Evolutionary conservation across 2,113 vertebrate genomes (phyloP).

Genomic region (Passer montanus): DNA sequence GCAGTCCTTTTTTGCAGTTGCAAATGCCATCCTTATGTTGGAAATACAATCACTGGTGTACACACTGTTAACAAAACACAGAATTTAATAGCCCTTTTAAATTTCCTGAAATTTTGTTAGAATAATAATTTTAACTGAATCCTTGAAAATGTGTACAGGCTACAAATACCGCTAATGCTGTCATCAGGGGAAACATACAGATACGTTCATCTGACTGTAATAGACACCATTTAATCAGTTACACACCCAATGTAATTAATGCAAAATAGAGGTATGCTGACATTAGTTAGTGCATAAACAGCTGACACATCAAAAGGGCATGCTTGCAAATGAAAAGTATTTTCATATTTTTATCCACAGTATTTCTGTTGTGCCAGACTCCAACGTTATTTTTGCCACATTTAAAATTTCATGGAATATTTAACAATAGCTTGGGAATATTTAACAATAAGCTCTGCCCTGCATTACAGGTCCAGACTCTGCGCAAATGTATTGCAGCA

Average conservation of each 20-base stretch:
- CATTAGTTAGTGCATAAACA: background rate
- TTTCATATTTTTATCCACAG: background rate
- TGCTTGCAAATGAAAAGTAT: background rate
- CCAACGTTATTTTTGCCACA: background rate
- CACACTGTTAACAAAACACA: background rate
- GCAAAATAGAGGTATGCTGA: background rate
- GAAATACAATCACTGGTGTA: background rate
- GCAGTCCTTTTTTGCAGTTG: background rate
- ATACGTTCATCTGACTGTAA: background rate
- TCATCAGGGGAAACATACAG: background rate
- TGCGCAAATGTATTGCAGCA: background rate
- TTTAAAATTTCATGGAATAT: background rate
- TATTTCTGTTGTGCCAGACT: background rate
- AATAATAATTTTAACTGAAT: background rate
- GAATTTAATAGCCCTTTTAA: background rate
- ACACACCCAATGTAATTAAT: accelerated
- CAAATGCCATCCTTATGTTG: background rate
- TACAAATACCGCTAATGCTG: background rate
- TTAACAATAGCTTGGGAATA: background rate
- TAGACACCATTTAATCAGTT: background rate
- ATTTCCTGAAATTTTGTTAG: background rate
- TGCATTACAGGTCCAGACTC: background rate
- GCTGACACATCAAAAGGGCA: background rate
- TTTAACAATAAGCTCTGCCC: background rate
- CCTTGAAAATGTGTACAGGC: background rate